These are phyloP conservation scores for Bicyclus anynana DNA, from an alignment of 1,140 invertebrate genomes.

Conservation along the genomic window DNA sequence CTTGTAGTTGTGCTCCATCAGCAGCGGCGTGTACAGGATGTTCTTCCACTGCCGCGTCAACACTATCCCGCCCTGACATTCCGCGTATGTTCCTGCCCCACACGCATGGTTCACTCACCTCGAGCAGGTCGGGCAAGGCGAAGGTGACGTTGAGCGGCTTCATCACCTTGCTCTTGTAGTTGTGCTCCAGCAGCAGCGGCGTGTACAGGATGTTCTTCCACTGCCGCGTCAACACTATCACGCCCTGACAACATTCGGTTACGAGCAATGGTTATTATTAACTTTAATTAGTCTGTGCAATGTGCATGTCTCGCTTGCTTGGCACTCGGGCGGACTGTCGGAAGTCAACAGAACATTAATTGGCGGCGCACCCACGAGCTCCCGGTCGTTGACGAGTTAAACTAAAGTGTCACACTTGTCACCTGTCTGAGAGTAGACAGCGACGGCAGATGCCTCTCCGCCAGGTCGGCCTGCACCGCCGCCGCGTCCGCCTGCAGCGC, in stretches of 20 bases:
- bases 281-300: no score
- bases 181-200: conserved; percentile 92
- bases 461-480: conserved; percentile 90
- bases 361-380: no score
- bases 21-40: conserved; percentile 93
- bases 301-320: no score
- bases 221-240: conserved; percentile 86
- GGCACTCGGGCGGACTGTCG: no score
- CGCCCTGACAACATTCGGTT: conserved; percentile 56
- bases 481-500: conserved; percentile 85
- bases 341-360: no score
- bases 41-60: conserved; percentile 98
- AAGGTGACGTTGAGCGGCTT: conserved; percentile 93
- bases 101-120: conserved; percentile 75
- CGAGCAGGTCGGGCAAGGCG: conserved; percentile 88
- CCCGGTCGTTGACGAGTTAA: no score
- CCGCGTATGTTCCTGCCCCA: no score
- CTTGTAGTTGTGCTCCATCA: conserved; percentile 94
- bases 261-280: no score
- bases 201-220: conserved; percentile 98
- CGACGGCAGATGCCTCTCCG: conserved; percentile 89
- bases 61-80: conserved; percentile 67
- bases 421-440: conserved; percentile 91
- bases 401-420: background rate
- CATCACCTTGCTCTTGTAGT: conserved; percentile 89